These are phyloP conservation scores for Antechinus stuartii DNA, from an alignment of 2,113 vertebrate species.

Conservation along the genomic window DNA sequence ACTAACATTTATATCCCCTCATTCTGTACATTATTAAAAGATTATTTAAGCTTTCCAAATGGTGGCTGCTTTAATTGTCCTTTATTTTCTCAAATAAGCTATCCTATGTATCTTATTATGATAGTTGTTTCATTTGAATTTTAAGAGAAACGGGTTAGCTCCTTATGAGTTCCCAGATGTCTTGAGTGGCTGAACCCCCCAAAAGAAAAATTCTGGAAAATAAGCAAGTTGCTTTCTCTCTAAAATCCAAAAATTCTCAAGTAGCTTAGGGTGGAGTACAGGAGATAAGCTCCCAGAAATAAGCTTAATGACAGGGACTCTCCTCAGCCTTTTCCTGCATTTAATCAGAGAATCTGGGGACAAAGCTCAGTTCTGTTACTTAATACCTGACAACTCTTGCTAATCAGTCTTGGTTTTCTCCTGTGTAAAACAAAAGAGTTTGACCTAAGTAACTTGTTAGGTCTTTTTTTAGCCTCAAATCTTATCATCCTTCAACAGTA, in stretches of 20 bases:
- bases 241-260: conserved; percentile 4
- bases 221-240: conserved; percentile 7
- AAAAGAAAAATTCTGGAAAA: not conserved
- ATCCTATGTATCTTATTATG: not conserved
- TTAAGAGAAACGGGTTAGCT: not conserved
- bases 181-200: not conserved
- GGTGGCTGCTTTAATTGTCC: not conserved
- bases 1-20: not conserved
- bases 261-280: not conserved
- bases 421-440: not conserved
- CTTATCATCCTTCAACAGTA: not conserved
- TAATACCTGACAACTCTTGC: not conserved
- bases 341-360: not conserved
- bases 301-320: not conserved
- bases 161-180: not conserved
- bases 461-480: not conserved
- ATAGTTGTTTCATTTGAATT: conserved; percentile 11
- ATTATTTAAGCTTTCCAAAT: not conserved
- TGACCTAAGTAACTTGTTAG: not conserved
- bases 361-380: not conserved
- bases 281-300: not conserved
- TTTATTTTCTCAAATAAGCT: not conserved
- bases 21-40: not conserved
- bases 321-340: not conserved
- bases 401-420: not conserved